phyloP scores from a whole-genome alignment of 2,888 invertebrate species.

The Tholera decimalis region DNA sequence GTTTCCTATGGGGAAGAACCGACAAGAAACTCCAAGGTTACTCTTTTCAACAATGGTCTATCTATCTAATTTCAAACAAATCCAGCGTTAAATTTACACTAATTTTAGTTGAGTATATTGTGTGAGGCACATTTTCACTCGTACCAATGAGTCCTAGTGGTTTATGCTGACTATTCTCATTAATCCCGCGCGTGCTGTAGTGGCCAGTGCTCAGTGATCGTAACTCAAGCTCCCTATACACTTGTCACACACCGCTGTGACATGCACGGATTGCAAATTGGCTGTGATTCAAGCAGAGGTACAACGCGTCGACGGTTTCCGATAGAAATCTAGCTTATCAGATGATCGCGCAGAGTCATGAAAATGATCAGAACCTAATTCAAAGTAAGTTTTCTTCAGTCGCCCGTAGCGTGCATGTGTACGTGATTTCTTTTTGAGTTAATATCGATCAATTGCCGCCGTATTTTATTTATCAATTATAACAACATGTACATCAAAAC shows the following conservation, averaged over 20 bases:
- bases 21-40: too few relatives aligned
- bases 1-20: too few relatives aligned
- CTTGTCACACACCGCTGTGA: slow-evolving; percentile 12
- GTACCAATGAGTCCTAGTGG: slow-evolving; percentile 21
- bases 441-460: too few relatives aligned
- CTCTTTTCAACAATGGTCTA: too few relatives aligned
- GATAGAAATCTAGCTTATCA: not conserved
- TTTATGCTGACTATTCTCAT: slow-evolving; percentile 28
- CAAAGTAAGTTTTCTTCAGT: too few relatives aligned
- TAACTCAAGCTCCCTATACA: slow-evolving; percentile 34
- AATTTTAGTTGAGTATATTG: not conserved
- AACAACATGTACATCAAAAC: too few relatives aligned
- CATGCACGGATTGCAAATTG: not conserved
- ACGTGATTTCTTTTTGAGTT: too few relatives aligned
- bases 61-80: not conserved
- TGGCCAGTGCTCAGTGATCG: slow-evolving; percentile 19
- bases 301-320: not conserved
- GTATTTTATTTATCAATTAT: too few relatives aligned
- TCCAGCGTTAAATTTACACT: not conserved
- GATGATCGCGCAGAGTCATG: too few relatives aligned
- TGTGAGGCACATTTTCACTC: not conserved
- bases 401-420: too few relatives aligned
- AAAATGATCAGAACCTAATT: too few relatives aligned
- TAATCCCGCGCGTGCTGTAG: slow-evolving; percentile 44
- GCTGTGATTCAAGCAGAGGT: not conserved